phyloP scores from a whole-genome alignment of 2,888 invertebrate genomes.

The Xylophagus ater region DNA sequence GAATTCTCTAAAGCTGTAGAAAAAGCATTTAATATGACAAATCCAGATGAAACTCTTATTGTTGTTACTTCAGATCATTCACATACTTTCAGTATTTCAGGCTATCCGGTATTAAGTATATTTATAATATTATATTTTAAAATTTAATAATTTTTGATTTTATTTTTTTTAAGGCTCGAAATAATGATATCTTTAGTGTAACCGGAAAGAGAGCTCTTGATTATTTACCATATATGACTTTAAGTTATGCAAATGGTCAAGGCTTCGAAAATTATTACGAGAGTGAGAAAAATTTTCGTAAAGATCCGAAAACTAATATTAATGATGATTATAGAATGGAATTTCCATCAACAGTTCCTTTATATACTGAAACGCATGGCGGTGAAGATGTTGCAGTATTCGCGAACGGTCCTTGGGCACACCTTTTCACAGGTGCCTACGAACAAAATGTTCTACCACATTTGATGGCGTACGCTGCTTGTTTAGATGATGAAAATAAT shows the following conservation, averaged over 20 bases:
- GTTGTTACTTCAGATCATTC: constrained; percentile 75
- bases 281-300: constrained; percentile 22
- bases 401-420: constrained; percentile 67
- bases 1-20: constrained; percentile 64
- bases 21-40: constrained; percentile 49
- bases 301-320: constrained; percentile 27
- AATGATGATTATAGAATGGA: constrained; percentile 24
- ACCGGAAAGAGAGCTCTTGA: constrained; percentile 36
- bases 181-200: constrained; percentile 27
- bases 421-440: constrained; percentile 66
- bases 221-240: constrained; percentile 53
- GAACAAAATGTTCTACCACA: constrained; percentile 73
- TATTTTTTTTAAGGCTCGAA: constrained; percentile 20
- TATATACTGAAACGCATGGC: constrained; percentile 55
- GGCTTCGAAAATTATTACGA: constrained; percentile 42
- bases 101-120: constrained; percentile 45
- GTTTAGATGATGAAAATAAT: constrained; percentile 52
- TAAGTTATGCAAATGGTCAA: constrained; percentile 67
- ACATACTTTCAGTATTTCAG: constrained; percentile 62
- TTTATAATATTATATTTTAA: background rate
- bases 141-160: background rate
- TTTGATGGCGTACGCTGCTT: constrained; percentile 59
- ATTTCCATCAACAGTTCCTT: constrained; percentile 51
- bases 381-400: constrained; percentile 72
- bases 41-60: constrained; percentile 59